phyloP scores from a whole-genome alignment of 2,888 invertebrate genomes.

The Mythimna vitellina region DNA sequence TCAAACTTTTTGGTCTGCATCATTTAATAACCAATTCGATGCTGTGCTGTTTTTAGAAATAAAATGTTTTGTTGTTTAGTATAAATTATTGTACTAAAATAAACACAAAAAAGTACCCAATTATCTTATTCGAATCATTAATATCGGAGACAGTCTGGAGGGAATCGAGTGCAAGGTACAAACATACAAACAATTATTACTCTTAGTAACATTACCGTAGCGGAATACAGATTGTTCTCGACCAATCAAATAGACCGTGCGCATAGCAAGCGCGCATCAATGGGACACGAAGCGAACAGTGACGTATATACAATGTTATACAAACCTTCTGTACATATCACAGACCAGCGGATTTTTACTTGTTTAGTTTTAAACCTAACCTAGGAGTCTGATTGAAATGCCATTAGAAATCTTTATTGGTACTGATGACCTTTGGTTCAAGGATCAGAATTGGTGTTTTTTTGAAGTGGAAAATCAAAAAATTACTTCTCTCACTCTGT shows the following conservation, averaged over 20 bases:
- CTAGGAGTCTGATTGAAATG: conserved; percentile 57
- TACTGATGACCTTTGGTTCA: not conserved
- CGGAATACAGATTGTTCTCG: conserved; percentile 19
- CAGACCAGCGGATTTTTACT: conserved; percentile 74
- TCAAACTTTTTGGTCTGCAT: no score
- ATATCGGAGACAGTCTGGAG: no score
- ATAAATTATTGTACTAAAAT: no score
- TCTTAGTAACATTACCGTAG: conserved; percentile 5
- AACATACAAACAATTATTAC: no score
- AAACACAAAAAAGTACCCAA: no score
- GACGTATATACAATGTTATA: conserved; percentile 50
- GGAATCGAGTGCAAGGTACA: no score
- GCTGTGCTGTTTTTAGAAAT: no score
- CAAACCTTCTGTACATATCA: conserved; percentile 74
- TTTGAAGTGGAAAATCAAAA: not conserved
- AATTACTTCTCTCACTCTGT: no score
- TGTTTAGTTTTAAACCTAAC: conserved; percentile 69
- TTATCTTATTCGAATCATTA: no score
- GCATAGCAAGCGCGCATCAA: conserved; percentile 29
- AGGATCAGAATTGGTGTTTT: not conserved
- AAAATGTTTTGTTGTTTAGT: no score
- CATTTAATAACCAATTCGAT: no score
- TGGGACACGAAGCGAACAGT: conserved; percentile 37
- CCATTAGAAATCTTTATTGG: conserved; percentile 21
- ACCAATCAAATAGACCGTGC: conserved; percentile 27